Evolutionary conservation across 2,797 vertebrate species (phyloP), one percentile per base, ranked within the genome.

Genomic region (Phrynocephalus vlangalii): DNA sequence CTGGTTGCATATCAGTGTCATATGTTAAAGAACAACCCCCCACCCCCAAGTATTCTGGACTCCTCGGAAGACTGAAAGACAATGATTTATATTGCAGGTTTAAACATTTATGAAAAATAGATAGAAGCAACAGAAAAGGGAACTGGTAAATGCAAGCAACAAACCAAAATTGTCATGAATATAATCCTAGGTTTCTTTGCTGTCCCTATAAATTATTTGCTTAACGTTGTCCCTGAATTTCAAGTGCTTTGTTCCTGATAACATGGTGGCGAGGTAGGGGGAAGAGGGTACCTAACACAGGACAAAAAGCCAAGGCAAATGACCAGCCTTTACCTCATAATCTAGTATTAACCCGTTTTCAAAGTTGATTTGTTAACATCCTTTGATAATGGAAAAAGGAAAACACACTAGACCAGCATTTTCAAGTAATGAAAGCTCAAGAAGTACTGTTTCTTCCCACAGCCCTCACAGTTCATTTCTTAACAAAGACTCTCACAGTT

Each of bases 161-260:
- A 88, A 50, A 4, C 83, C 81, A 91, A 91, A 78, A 91, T 38
- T 79, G 79, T 30, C 44, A 15, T 83, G 48, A 86, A 89, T 85
- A 56, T 88, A 87, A 91, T 87, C 33, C 70, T 38, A 88, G 86
- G 66, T 82, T 92, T 86, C 88, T 90, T 9, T 79, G 72, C 82
- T 93, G 80, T 70, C 87, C 88, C 60, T 89, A 82, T 82, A 94
- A 88, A 88, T 93, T 86, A 79, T 91, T 94, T 33, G 88, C 93
- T 93, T 70, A 89, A 90, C 92, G 89, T 26, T 90, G 82, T 91
- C 93, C 90, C 67, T 90, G 60, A 82, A 84, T 83, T 82, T 33
- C 70, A 90, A 48, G 60, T 80, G 67, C 81, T 90, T 89, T 91
- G 93, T 90, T 90, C 9, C 16, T 90, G 76, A 90, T 82, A 89